Percentiles rank a stretch among this genome's conserved stretches.
These are phyloP conservation scores for Caerostris extrusa DNA, from an alignment of 1,140 invertebrate species.

Conservation along the genomic window DNA sequence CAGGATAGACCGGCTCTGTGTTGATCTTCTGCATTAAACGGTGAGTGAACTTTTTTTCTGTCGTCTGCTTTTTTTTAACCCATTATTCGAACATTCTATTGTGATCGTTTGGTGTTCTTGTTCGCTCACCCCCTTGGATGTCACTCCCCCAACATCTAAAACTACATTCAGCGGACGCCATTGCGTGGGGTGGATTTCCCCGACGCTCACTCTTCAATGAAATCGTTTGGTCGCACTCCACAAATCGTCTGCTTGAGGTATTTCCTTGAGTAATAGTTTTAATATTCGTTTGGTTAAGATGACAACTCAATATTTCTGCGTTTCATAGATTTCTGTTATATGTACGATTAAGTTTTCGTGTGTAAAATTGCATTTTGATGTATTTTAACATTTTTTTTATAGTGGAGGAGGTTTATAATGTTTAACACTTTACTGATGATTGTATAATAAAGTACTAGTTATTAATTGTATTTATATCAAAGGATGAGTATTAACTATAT, in stretches of 20 bases:
- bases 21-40: not conserved
- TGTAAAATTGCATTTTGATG: too few species aligned
- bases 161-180: conserved; percentile 26
- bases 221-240: conserved; percentile 7
- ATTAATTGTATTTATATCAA: too few species aligned
- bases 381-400: too few species aligned
- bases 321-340: not conserved
- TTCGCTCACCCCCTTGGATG: conserved; percentile 29
- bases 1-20: conserved; percentile 35
- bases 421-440: too few species aligned
- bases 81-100: not conserved
- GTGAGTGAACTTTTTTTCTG: conserved; percentile 13
- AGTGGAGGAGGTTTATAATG: too few species aligned
- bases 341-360: too few species aligned
- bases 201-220: not conserved
- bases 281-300: not conserved
- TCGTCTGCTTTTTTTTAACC: not conserved
- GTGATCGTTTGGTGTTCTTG: not conserved
- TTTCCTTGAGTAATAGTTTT: not conserved
- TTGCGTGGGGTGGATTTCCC: conserved; percentile 42
- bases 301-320: not conserved
- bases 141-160: conserved; percentile 8
- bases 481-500: too few species aligned
- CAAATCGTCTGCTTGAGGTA: not conserved
- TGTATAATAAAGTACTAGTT: too few species aligned